These are phyloP conservation scores for Tetrapedia diversipes DNA, from an alignment of 2,888 invertebrate species.

Conservation along the genomic window DNA sequence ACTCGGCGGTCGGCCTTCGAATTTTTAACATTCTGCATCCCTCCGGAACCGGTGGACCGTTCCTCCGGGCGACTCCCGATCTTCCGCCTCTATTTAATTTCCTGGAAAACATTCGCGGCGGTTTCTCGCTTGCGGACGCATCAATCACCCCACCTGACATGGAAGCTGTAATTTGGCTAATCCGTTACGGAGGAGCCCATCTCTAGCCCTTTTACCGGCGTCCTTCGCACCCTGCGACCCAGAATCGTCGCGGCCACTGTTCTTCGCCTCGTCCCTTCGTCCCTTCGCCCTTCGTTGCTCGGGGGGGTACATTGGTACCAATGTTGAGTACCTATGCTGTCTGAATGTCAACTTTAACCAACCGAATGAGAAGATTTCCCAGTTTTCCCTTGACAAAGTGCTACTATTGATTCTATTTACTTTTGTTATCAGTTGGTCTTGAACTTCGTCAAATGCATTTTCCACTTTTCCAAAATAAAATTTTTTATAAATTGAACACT, in stretches of 20 bases:
- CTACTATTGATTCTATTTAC: no score
- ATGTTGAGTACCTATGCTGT: no score
- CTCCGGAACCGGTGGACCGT: background rate
- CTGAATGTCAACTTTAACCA: no score
- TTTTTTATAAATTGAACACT: no score
- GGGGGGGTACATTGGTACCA: no score
- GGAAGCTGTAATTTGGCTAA: slow-evolving; percentile 83
- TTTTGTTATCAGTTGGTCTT: no score
- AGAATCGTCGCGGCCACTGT: slow-evolving; percentile 70
- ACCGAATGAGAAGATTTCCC: no score
- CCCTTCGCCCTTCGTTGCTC: no score
- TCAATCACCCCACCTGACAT: slow-evolving; percentile 81
- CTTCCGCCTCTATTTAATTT: slow-evolving; percentile 78
- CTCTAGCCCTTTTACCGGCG: slow-evolving; percentile 58
- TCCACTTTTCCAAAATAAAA: no score
- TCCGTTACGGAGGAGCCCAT: slow-evolving; percentile 65
- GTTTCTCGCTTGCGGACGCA: slow-evolving; percentile 72
- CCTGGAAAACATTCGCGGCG: slow-evolving; percentile 78
- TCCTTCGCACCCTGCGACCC: slow-evolving; percentile 67
- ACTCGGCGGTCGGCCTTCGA: slow-evolving; percentile 45
- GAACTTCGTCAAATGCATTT: no score
- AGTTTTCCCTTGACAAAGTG: no score
- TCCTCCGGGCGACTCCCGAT: slow-evolving; percentile 57
- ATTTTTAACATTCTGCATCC: slow-evolving; percentile 41
- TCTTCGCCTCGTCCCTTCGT: no score